These are phyloP conservation scores for Chloebia gouldiae DNA, from an alignment of 2,113 vertebrate genomes.

Conservation along the genomic window DNA sequence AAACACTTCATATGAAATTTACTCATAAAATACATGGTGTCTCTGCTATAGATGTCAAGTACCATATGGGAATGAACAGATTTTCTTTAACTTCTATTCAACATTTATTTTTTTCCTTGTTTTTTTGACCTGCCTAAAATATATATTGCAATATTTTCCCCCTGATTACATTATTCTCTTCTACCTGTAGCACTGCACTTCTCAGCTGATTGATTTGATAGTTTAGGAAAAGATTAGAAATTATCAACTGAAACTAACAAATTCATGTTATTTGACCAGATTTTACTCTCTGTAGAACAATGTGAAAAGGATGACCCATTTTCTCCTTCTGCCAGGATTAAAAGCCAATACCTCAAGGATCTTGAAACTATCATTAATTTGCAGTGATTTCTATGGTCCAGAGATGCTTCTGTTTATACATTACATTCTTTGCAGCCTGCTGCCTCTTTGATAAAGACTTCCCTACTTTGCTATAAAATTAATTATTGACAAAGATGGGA, in stretches of 20 bases:
- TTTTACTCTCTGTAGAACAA: not conserved
- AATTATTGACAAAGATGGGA: not conserved
- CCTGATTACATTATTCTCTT: not conserved
- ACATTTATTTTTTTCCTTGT: not conserved
- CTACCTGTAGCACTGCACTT: not conserved
- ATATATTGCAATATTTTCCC: not conserved
- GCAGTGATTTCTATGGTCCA: not conserved
- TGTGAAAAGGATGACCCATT: conserved; percentile 6
- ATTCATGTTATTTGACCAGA: not conserved
- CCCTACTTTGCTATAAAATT: not conserved
- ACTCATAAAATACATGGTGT: not conserved
- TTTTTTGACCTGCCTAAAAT: not conserved
- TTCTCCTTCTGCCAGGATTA: not conserved
- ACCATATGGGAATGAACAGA: not conserved
- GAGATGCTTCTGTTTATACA: not conserved
- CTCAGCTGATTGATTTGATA: not conserved
- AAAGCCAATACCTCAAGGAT: not conserved
- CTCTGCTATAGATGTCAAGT: not conserved
- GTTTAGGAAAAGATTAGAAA: not conserved
- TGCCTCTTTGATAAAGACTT: not conserved
- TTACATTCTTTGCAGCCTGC: not conserved
- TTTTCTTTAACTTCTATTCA: not conserved
- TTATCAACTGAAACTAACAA: not conserved
- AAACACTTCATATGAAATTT: not conserved
- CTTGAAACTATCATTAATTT: not conserved